Conservation (phyloP, 2,797 vertebrate genomes). For the Ambastaia sidthimunki region DNA sequence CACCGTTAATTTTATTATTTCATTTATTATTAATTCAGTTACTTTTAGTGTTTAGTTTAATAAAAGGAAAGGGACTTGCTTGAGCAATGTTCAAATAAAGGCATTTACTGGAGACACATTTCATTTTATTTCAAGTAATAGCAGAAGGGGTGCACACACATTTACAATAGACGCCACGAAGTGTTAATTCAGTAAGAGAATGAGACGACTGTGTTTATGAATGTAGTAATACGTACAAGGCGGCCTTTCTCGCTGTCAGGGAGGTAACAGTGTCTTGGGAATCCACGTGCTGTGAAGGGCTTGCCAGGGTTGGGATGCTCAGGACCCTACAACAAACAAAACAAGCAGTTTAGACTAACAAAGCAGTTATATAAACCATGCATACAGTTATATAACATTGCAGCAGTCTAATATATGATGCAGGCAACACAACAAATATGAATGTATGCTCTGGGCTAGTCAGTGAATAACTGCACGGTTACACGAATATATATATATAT, state of each 20-base stretch:
- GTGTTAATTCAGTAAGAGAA: not conserved
- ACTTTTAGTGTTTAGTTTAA: not conserved
- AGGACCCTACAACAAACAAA: constrained; percentile 78
- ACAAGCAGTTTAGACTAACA: constrained; percentile 4
- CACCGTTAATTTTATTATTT: not conserved
- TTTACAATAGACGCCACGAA: not conserved
- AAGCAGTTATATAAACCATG: not conserved
- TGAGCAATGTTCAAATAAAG: too few relatives aligned
- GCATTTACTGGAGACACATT: too few relatives aligned
- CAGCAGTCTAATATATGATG: not conserved
- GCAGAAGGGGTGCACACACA: too few relatives aligned
- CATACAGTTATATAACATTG: not conserved
- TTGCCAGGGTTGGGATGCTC: constrained; percentile 94
- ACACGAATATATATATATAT: not conserved
- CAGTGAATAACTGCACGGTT: too few relatives aligned
- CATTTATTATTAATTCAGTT: too few relatives aligned
- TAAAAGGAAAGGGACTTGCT: too few relatives aligned
- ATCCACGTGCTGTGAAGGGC: constrained; percentile 92
- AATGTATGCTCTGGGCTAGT: too few relatives aligned
- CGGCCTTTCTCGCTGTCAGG: constrained; percentile 94
- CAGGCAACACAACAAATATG: too few relatives aligned
- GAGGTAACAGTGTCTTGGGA: constrained; percentile 96
- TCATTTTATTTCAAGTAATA: too few relatives aligned
- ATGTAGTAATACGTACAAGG: constrained; percentile 76
- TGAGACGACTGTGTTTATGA: not conserved